Percentiles rank a stretch among this genome's conserved stretches.
These are phyloP conservation scores for Xiphophorus maculatus DNA, from an alignment of 2,113 vertebrate genomes.

Conservation along the genomic window DNA sequence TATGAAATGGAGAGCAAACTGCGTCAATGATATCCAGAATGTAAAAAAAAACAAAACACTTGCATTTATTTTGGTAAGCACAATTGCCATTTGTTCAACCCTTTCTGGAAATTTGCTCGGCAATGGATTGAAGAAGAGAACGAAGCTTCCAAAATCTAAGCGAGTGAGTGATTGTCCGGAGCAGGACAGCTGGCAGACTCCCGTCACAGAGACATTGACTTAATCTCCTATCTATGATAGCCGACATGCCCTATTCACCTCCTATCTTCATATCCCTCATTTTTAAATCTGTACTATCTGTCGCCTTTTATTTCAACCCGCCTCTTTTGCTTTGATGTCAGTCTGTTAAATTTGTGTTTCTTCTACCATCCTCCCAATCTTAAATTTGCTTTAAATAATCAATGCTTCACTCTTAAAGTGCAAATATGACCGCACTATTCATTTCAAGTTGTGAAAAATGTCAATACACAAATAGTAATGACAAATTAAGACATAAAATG, in stretches of 20 bases:
- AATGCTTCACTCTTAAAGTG: neutral
- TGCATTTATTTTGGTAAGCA: neutral
- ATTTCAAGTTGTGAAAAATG: neutral
- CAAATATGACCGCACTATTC: neutral
- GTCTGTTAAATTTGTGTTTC: neutral
- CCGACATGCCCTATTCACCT: slow-evolving; percentile 21
- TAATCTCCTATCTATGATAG: slow-evolving; percentile 51
- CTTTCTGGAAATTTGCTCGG: slow-evolving; percentile 33
- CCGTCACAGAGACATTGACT: slow-evolving; percentile 23
- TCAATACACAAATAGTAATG: no score
- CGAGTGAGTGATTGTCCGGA: slow-evolving; percentile 24
- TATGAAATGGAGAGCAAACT: neutral
- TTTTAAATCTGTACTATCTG: slow-evolving; percentile 23
- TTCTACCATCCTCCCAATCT: neutral
- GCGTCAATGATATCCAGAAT: neutral
- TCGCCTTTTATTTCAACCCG: neutral
- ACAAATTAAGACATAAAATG: no score
- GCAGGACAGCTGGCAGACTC: slow-evolving; percentile 41
- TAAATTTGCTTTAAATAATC: neutral
- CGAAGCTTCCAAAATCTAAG: slow-evolving; percentile 19
- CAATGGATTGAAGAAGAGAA: slow-evolving; percentile 17
- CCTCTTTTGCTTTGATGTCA: neutral
- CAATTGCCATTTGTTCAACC: neutral
- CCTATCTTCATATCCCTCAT: slow-evolving; percentile 6
- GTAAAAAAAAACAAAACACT: neutral